A percentile compares a stretch with the other conserved stretches of the same genome.
These are phyloP conservation scores for Drosophila mimetica DNA, from an alignment of 2,888 invertebrate genomes.

Conservation along the genomic window DNA sequence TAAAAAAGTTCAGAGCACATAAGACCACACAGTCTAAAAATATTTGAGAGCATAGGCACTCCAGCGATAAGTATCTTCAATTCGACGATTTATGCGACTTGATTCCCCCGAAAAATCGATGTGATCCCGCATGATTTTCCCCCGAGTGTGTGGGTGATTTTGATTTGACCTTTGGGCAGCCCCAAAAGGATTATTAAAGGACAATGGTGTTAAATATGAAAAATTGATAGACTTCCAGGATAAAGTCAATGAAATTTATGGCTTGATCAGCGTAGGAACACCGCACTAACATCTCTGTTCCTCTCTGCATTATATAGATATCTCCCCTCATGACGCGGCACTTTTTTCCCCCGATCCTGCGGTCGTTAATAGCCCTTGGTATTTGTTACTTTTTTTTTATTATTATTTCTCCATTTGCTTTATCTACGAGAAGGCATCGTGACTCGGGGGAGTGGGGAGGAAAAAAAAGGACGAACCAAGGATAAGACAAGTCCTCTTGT, in stretches of 20 bases:
- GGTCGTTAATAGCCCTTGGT: conserved; percentile 71
- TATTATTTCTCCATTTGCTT: conserved; percentile 53
- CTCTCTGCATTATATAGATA: conserved; percentile 2
- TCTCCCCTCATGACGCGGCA: conserved; percentile 69
- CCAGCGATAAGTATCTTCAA: conserved; percentile 62
- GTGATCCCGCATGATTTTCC: conserved; percentile 63
- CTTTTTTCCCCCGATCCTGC: conserved; percentile 64
- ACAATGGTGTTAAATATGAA: conserved; percentile 75
- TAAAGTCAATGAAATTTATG: conserved; percentile 81
- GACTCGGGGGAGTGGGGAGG: not conserved
- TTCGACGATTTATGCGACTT: conserved; percentile 68
- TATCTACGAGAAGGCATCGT: conserved; percentile 30
- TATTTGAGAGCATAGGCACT: conserved; percentile 15
- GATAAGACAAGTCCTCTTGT: conserved; percentile 26
- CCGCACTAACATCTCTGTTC: conserved; percentile 18
- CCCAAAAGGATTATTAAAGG: conserved; percentile 68
- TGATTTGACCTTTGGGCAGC: conserved; percentile 3
- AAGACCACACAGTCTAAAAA: conserved; percentile 27
- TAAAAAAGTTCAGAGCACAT: conserved; percentile 1
- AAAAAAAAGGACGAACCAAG: conserved; percentile 49
- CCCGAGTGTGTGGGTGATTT: conserved; percentile 5
- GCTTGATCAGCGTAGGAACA: conserved; percentile 60
- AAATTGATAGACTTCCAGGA: conserved; percentile 68
- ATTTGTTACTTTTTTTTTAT: conserved; percentile 36
- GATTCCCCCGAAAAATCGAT: conserved; percentile 57